phyloP scores from a whole-genome alignment of 1,140 invertebrate species.

The Drosophila athabasca region DNA sequence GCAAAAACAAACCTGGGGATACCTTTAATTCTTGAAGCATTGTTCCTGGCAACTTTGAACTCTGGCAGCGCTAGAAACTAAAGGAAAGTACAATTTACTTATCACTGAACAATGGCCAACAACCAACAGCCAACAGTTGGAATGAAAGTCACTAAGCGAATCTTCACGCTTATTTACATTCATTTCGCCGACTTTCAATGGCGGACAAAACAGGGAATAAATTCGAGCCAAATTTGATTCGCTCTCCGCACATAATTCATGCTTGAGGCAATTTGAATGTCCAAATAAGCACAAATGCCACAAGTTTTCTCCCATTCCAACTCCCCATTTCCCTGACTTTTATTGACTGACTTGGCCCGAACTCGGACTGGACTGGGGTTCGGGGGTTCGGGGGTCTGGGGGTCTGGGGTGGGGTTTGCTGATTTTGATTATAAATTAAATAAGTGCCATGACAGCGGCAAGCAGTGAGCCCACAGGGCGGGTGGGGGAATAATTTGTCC shows the following conservation, averaged over 20 bases:
- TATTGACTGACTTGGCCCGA: slow-evolving; percentile 56
- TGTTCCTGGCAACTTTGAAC: neutral
- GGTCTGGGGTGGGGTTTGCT: slow-evolving; percentile 44
- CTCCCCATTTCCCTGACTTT: slow-evolving; percentile 51
- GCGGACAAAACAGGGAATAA: slow-evolving; percentile 45
- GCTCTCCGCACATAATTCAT: slow-evolving; percentile 73
- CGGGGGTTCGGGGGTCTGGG: slow-evolving; percentile 16
- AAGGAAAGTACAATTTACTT: slow-evolving; percentile 75
- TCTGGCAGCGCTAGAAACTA: slow-evolving; percentile 15
- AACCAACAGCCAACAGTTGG: slow-evolving; percentile 46
- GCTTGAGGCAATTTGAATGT: slow-evolving; percentile 78
- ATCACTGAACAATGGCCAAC: slow-evolving; percentile 68
- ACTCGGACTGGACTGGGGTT: slow-evolving; percentile 23
- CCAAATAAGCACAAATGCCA: slow-evolving; percentile 74
- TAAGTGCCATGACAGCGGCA: slow-evolving; percentile 47
- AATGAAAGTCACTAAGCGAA: slow-evolving; percentile 64
- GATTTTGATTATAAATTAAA: slow-evolving; percentile 77
- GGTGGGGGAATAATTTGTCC: slow-evolving; percentile 31
- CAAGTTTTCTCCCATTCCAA: slow-evolving; percentile 26
- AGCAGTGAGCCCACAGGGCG: slow-evolving; percentile 21
- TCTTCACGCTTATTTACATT: slow-evolving; percentile 79
- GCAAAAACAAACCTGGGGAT: neutral
- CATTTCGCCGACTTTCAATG: slow-evolving; percentile 65
- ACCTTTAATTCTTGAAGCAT: slow-evolving; percentile 6
- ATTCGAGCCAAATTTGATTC: slow-evolving; percentile 45